A percentile compares a stretch with the other conserved stretches of the same genome.
These are phyloP conservation scores for Notodonta ziczac DNA, from an alignment of 2,888 invertebrate genomes.

Conservation along the genomic window DNA sequence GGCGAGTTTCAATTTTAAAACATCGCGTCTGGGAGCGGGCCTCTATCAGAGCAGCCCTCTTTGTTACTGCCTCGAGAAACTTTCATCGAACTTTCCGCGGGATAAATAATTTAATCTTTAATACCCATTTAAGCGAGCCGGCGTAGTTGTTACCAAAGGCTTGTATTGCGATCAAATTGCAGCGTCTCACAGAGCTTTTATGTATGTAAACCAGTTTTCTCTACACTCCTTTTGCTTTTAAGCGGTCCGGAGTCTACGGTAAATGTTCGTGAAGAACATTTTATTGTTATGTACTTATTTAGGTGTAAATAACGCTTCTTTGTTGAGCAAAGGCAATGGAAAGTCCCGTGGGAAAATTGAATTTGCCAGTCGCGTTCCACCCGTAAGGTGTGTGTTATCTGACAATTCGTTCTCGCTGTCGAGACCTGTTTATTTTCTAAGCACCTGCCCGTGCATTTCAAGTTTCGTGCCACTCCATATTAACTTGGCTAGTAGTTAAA, in stretches of 20 bases:
- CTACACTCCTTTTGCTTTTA: slow-evolving; percentile 41
- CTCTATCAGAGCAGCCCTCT: slow-evolving; percentile 56
- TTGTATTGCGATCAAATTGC: slow-evolving; percentile 60
- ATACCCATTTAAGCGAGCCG: slow-evolving; percentile 69
- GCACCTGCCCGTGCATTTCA: slow-evolving; percentile 17
- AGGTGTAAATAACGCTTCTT: slow-evolving; percentile 38
- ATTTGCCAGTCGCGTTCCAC: slow-evolving; percentile 40
- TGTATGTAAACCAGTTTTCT: slow-evolving; percentile 56
- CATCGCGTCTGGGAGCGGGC: slow-evolving; percentile 39
- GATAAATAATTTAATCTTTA: slow-evolving; percentile 79
- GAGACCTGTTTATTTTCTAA: slow-evolving; percentile 28
- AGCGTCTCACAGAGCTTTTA: slow-evolving; percentile 57
- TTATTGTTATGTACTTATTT: slow-evolving; percentile 41
- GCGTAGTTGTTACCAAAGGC: slow-evolving; percentile 54
- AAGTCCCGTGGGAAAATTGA: slow-evolving; percentile 39
- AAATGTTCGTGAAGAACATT: slow-evolving; percentile 38
- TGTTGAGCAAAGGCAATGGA: slow-evolving; percentile 35
- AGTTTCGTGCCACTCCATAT: neutral
- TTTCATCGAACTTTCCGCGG: slow-evolving; percentile 65
- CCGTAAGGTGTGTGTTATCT: slow-evolving; percentile 32
- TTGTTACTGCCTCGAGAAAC: slow-evolving; percentile 64
- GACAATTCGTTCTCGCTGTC: slow-evolving; percentile 32
- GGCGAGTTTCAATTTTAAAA: slow-evolving; percentile 62
- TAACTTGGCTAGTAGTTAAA: slow-evolving; percentile 5
- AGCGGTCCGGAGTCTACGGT: slow-evolving; percentile 33